Percentiles rank a stretch among this genome's conserved stretches.
Conservation (phyloP, 1,140 invertebrate genomes). For the Listronotus oregonensis region DNA sequence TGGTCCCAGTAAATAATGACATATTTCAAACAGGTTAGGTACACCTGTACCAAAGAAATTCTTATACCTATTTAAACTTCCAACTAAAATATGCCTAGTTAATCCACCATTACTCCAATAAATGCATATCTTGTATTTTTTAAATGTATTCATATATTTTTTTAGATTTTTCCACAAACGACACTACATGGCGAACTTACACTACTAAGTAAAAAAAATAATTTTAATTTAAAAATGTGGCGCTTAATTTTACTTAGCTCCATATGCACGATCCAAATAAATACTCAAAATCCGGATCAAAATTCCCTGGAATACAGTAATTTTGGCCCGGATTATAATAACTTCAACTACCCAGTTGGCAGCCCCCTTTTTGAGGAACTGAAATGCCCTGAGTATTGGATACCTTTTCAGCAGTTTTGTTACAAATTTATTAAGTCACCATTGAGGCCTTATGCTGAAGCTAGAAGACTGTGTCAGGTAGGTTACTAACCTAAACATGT, state of each 20-base stretch:
- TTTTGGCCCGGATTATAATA: slow-evolving; percentile 16
- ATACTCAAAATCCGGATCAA: slow-evolving; percentile 2
- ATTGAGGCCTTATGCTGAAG: slow-evolving; percentile 75
- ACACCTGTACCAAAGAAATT: too few species aligned
- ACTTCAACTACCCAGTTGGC: slow-evolving; percentile 2
- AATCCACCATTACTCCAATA: too few species aligned
- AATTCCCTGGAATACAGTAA: slow-evolving; percentile 16
- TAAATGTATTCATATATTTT: not conserved
- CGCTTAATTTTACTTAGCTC: not conserved
- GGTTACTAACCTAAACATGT: slow-evolving; percentile 18
- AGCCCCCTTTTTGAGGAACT: slow-evolving; percentile 50
- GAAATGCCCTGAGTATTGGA: slow-evolving; percentile 83
- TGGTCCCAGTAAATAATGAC: too few species aligned
- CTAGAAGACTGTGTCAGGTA: slow-evolving; percentile 77
- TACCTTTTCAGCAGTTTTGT: slow-evolving; percentile 75
- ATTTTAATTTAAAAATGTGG: not conserved
- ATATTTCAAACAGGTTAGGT: too few species aligned
- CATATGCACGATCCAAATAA: not conserved
- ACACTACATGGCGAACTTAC: too few species aligned
- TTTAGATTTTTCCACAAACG: not conserved
- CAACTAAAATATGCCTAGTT: too few species aligned
- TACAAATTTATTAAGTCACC: slow-evolving; percentile 89
- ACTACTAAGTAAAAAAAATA: not conserved
- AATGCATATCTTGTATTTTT: too few species aligned
- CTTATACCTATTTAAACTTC: too few species aligned